These are phyloP conservation scores for Acanthacorydalis orientalis DNA, from an alignment of 2,888 invertebrate species.

Conservation along the genomic window DNA sequence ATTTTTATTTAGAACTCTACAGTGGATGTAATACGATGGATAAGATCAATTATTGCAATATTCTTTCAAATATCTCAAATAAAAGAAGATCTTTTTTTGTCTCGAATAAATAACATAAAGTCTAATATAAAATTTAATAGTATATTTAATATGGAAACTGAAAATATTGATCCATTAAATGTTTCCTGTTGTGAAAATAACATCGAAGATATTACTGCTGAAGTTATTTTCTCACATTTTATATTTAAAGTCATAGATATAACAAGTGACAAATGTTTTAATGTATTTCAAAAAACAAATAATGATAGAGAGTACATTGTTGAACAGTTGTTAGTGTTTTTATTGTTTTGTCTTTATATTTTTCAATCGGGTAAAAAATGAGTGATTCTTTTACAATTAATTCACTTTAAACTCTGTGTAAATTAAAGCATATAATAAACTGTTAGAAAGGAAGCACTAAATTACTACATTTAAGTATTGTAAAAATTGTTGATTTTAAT, in stretches of 20 bases:
- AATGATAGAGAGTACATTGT: slow-evolving; percentile 22
- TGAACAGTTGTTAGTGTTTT: slow-evolving; percentile 32
- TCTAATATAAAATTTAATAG: slow-evolving; percentile 24
- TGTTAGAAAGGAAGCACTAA: too few species aligned
- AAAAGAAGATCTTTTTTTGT: slow-evolving; percentile 37
- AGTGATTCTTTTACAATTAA: too few species aligned
- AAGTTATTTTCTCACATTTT: slow-evolving; percentile 44
- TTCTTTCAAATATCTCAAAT: slow-evolving; percentile 39
- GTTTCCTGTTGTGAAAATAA: slow-evolving; percentile 40
- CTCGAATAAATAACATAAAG: slow-evolving; percentile 33
- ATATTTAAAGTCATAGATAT: slow-evolving; percentile 48
- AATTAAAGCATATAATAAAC: too few species aligned
- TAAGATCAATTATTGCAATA: slow-evolving; percentile 43
- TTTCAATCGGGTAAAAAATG: slow-evolving; percentile 40
- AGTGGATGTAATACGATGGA: slow-evolving; percentile 39
- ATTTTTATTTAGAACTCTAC: slow-evolving; percentile 32
- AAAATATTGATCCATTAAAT: slow-evolving; percentile 40
- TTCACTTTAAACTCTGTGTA: too few species aligned
- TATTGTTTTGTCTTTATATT: slow-evolving; percentile 43
- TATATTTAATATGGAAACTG: slow-evolving; percentile 31
- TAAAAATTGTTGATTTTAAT: too few species aligned
- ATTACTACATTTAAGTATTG: too few species aligned
- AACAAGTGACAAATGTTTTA: slow-evolving; percentile 21
- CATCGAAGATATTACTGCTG: slow-evolving; percentile 39
- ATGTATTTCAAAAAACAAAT: slow-evolving; percentile 12